Conservation (phyloP, 2,113 vertebrate species). For the Regulus satrapa region DNA sequence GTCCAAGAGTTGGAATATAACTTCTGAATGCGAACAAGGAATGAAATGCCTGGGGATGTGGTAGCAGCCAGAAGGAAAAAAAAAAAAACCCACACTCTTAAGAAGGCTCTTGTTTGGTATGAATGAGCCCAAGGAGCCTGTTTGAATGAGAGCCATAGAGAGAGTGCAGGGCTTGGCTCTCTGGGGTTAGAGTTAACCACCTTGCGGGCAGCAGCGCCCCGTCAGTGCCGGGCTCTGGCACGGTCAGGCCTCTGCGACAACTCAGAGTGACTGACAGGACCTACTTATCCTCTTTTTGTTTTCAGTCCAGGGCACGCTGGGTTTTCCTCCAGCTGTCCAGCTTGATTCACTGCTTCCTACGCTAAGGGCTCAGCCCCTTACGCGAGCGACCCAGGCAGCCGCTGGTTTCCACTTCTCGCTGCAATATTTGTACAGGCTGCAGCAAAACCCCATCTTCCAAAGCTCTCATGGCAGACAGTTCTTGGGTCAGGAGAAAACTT, state of each 20-base stretch:
- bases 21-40: background rate
- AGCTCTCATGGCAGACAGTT: background rate
- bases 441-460: background rate
- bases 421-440: background rate
- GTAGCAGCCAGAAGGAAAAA: background rate
- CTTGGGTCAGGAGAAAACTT: background rate
- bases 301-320: background rate
- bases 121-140: constrained; percentile 9
- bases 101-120: constrained; percentile 28
- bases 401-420: background rate
- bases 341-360: constrained; percentile 53
- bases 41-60: background rate
- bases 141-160: constrained; percentile 35
- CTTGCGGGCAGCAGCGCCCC: background rate
- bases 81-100: background rate
- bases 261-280: background rate
- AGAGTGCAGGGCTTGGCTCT: background rate
- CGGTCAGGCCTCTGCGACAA: fast-evolving
- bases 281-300: background rate
- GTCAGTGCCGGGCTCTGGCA: background rate
- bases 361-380: background rate
- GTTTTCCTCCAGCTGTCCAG: constrained; percentile 19
- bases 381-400: background rate
- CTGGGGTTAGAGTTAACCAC: constrained; percentile 18
- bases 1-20: background rate